A percentile compares a stretch with the other conserved stretches of the same genome.
Evolutionary conservation across 2,797 vertebrate species (phyloP).

Genomic region (Pangasius mekongensis): DNA sequence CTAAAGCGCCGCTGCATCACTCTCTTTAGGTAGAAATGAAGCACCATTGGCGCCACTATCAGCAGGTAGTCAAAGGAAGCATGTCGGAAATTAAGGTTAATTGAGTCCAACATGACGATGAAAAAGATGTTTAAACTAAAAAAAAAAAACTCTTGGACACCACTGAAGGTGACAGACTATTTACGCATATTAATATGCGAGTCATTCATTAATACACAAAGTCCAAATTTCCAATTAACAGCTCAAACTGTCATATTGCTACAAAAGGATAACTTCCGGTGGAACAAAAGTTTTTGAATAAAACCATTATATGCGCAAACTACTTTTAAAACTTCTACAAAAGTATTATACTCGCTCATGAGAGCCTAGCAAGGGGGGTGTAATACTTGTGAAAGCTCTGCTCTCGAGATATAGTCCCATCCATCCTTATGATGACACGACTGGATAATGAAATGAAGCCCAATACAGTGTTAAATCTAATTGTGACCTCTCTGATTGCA

Average conservation of each 20-base stretch:
- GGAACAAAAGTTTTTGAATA: neutral
- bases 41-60: neutral
- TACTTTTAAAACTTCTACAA: constrained; percentile 12
- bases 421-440: constrained; percentile 75
- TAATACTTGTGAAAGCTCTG: constrained; percentile 63
- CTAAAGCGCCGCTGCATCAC: neutral
- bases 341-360: constrained; percentile 5
- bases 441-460: constrained; percentile 78
- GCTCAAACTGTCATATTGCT: neutral
- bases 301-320: constrained; percentile 21
- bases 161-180: neutral
- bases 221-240: neutral
- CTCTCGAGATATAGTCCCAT: constrained; percentile 71
- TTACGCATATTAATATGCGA: neutral
- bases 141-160: neutral
- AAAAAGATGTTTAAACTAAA: neutral
- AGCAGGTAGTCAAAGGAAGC: neutral
- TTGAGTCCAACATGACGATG: neutral
- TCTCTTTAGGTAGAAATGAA: neutral
- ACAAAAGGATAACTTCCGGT: neutral
- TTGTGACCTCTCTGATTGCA: constrained; percentile 81
- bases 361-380: constrained; percentile 33
- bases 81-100: neutral
- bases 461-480: constrained; percentile 79
- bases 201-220: neutral